Conservation (phyloP, 2,888 invertebrate species). For the Erebia epiphron region DNA sequence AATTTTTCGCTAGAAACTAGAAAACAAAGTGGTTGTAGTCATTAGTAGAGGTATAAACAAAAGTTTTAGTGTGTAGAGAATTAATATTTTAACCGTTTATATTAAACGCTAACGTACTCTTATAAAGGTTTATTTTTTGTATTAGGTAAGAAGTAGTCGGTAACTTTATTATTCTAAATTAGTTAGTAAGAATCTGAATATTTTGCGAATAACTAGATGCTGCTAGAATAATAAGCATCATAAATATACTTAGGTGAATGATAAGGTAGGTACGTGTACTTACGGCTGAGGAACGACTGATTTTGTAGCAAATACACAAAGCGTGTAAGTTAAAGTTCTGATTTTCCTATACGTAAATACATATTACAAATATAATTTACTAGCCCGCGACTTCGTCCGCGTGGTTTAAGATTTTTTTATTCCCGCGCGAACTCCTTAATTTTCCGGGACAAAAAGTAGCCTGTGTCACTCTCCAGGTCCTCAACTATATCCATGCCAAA, state of each 20-base stretch:
- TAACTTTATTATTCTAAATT: constrained; percentile 1
- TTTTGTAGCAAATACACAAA: constrained; percentile 1
- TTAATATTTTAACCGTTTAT: constrained; percentile 8
- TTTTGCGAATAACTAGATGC: not conserved
- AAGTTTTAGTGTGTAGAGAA: not conserved
- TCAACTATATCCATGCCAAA: too few species aligned
- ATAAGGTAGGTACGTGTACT: too few species aligned
- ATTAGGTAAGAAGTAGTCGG: not conserved
- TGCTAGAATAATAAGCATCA: not conserved
- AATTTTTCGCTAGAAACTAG: constrained; percentile 3
- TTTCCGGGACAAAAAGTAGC: too few species aligned
- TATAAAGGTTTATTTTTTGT: constrained; percentile 5
- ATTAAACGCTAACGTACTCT: not conserved
- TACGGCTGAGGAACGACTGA: not conserved
- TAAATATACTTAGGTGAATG: not conserved
- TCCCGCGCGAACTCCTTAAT: too few species aligned
- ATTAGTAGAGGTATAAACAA: not conserved
- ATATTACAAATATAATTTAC: too few species aligned
- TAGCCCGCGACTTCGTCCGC: too few species aligned
- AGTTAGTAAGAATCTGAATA: not conserved
- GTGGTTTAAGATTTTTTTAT: too few species aligned
- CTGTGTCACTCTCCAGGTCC: too few species aligned
- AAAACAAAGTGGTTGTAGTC: not conserved
- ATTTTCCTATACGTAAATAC: not conserved
- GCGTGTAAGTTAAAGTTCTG: not conserved